Evolutionary conservation across 1,140 invertebrate genomes (phyloP).

Genomic region (Bombus vancouverensis): DNA sequence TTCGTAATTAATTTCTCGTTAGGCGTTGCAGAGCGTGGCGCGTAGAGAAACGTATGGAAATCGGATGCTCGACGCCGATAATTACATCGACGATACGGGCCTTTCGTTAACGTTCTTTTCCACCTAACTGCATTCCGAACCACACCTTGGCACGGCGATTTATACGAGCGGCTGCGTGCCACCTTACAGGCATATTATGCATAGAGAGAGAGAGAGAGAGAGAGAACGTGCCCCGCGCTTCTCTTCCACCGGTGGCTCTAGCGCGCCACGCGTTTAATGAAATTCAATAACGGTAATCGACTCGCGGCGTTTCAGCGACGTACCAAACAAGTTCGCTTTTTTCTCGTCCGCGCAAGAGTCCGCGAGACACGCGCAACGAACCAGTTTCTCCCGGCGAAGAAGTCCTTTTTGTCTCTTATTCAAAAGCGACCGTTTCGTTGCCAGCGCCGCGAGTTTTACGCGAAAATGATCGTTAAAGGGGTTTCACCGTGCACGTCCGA

Average conservation of each 20-base stretch:
- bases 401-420: slow-evolving; percentile 37
- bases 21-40: no score
- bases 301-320: slow-evolving; percentile 59
- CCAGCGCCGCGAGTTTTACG: slow-evolving; percentile 32
- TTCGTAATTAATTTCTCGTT: slow-evolving; percentile 15
- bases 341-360: slow-evolving; percentile 22
- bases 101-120: slow-evolving; percentile 51
- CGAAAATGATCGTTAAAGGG: slow-evolving; percentile 53
- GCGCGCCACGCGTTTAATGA: slow-evolving; percentile 58
- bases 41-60: neutral
- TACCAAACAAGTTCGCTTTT: slow-evolving; percentile 34
- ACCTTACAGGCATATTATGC: slow-evolving; percentile 57
- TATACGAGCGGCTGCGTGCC: slow-evolving; percentile 43
- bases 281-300: slow-evolving; percentile 73
- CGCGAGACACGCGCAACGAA: slow-evolving; percentile 42
- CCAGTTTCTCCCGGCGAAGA: slow-evolving; percentile 62
- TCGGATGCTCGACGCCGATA: slow-evolving; percentile 11
- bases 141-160: slow-evolving; percentile 66
- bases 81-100: slow-evolving; percentile 40
- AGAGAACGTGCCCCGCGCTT: slow-evolving; percentile 29
- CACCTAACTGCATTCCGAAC: slow-evolving; percentile 69
- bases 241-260: slow-evolving; percentile 22
- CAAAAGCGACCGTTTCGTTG: slow-evolving; percentile 35
- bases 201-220: slow-evolving; percentile 54
- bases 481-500: no score